phyloP scores from a whole-genome alignment of 2,797 vertebrate genomes.

The Echeneis naucrates region DNA sequence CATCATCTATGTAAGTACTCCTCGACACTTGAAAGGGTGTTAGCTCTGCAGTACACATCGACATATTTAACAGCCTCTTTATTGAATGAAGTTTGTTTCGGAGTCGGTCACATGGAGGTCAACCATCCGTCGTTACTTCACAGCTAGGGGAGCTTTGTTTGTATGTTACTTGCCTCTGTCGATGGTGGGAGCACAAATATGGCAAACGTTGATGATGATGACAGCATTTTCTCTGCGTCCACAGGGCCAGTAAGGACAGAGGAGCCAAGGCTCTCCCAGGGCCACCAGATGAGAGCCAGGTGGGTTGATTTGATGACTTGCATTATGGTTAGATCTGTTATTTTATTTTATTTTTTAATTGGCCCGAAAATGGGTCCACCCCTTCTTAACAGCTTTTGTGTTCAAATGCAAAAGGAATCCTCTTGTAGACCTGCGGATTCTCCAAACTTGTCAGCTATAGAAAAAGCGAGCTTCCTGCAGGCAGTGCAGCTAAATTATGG shows the following conservation, averaged over 20 bases:
- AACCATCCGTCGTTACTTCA: neutral
- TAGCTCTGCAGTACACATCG: no score
- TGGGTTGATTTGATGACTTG: conserved; percentile 22
- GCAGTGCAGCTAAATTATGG: conserved; percentile 48
- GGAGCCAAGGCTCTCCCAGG: conserved; percentile 1
- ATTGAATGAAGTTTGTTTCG: neutral
- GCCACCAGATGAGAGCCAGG: conserved; percentile 5
- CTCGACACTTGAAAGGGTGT: no score
- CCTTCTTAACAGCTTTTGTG: neutral
- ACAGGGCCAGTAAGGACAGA: conserved; percentile 43
- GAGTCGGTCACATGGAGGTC: neutral
- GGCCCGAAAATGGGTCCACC: neutral
- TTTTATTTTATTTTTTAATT: neutral
- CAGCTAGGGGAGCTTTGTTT: neutral
- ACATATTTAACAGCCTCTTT: neutral
- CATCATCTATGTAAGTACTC: neutral
- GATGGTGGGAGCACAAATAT: neutral
- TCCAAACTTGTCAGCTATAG: conserved; percentile 53
- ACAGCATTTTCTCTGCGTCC: neutral
- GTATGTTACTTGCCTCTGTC: no score
- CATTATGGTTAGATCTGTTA: neutral
- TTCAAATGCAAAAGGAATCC: conserved; percentile 30
- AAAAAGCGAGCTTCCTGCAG: conserved; percentile 62
- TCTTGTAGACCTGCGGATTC: conserved; percentile 11
- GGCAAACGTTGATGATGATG: neutral